These are phyloP conservation scores for Pseudeuparius sepicola DNA, from an alignment of 2,888 invertebrate species.

Conservation along the genomic window DNA sequence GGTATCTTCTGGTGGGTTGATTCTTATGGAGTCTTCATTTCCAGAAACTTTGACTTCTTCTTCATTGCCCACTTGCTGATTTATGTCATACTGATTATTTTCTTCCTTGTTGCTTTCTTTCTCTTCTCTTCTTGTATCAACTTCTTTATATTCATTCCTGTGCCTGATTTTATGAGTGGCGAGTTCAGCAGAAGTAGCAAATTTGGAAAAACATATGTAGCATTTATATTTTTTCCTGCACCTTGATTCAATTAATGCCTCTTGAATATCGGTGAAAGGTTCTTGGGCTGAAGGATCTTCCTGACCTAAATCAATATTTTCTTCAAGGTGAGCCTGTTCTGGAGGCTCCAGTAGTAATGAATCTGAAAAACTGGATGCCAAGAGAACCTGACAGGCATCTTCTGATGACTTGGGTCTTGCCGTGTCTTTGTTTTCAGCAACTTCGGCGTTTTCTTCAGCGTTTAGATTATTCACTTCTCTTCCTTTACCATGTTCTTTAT, in stretches of 20 bases:
- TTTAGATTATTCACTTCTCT: background rate
- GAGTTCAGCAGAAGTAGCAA: constrained; percentile 16
- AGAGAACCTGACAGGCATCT: background rate
- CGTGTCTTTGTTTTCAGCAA: background rate
- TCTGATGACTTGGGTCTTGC: no score
- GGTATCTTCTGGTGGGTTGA: no score
- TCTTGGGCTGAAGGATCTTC: constrained; percentile 6
- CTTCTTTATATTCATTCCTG: constrained; percentile 10
- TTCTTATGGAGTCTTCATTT: background rate
- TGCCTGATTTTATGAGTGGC: constrained; percentile 18
- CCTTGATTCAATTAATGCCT: no score
- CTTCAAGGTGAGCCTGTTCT: background rate
- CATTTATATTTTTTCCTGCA: constrained; percentile 21
- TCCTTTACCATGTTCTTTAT: background rate
- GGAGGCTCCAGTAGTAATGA: no score
- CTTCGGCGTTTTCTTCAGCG: background rate
- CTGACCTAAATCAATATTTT: constrained; percentile 4
- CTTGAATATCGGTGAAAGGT: no score
- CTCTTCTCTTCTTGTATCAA: background rate
- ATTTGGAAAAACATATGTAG: constrained; percentile 22
- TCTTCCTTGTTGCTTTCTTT: background rate
- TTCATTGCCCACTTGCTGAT: background rate
- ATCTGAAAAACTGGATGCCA: background rate
- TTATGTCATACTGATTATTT: no score
- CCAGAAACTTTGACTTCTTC: background rate